A percentile compares a stretch with the other conserved stretches of the same genome.
Conservation (phyloP, 1,140 invertebrate species). For the Trichogramma pretiosum region DNA sequence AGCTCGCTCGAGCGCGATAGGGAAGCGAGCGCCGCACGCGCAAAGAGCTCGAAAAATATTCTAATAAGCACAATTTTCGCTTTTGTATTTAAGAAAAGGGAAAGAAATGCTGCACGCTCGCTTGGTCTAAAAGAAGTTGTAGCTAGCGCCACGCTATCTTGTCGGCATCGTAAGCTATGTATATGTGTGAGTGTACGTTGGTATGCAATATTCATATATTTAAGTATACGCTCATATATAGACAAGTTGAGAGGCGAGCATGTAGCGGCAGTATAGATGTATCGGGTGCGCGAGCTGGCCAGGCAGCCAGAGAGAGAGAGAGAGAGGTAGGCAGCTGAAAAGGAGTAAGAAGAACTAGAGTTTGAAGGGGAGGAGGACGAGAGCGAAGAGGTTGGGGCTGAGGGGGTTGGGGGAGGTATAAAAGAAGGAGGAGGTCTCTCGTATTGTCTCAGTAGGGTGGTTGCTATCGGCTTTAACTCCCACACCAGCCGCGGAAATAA, state of each 20-base stretch:
- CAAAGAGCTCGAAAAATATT: slow-evolving; percentile 34
- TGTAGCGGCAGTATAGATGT: slow-evolving; percentile 16
- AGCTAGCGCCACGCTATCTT: too few relatives aligned
- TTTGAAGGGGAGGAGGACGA: slow-evolving; percentile 20
- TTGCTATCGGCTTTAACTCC: slow-evolving; percentile 26
- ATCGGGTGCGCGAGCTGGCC: slow-evolving; percentile 10
- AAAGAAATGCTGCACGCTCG: slow-evolving; percentile 37
- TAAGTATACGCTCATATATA: too few relatives aligned
- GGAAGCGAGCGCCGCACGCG: slow-evolving; percentile 5
- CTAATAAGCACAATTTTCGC: slow-evolving; percentile 45
- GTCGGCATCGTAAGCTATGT: too few relatives aligned
- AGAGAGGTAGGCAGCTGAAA: too few relatives aligned
- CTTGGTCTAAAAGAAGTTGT: too few relatives aligned
- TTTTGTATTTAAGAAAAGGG: slow-evolving; percentile 44
- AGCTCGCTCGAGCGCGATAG: slow-evolving; percentile 31
- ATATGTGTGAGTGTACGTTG: too few relatives aligned
- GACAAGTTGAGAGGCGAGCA: too few relatives aligned
- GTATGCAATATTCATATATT: too few relatives aligned
- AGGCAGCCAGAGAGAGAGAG: slow-evolving; percentile 18
- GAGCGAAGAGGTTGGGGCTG: slow-evolving; percentile 23
- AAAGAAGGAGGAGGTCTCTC: slow-evolving; percentile 24
- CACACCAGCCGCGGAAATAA: slow-evolving; percentile 12
- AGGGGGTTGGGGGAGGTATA: slow-evolving; percentile 23
- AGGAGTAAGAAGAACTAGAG: too few relatives aligned
- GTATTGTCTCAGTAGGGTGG: slow-evolving; percentile 43